Evolutionary conservation across 2,888 invertebrate species (phyloP).

Genomic region (Sericinus montela): DNA sequence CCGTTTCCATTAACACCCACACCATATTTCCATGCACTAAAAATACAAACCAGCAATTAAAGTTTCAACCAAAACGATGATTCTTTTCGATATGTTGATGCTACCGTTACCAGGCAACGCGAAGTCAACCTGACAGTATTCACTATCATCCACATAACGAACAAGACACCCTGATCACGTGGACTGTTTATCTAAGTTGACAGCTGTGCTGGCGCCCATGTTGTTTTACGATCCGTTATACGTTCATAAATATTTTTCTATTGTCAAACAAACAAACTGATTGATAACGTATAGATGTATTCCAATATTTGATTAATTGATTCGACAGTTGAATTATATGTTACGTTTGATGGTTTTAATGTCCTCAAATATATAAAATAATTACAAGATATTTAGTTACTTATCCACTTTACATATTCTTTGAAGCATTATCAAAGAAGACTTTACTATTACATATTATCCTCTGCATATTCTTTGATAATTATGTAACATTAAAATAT

Average conservation of each 20-base stretch:
- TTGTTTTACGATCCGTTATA: slow-evolving; percentile 27
- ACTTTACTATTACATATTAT: too few relatives aligned
- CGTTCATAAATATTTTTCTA: slow-evolving; percentile 17
- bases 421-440: too few relatives aligned
- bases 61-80: slow-evolving; percentile 8
- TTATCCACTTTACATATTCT: too few relatives aligned
- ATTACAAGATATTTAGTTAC: too few relatives aligned
- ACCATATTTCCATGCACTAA: slow-evolving; percentile 2
- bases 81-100: slow-evolving; percentile 27
- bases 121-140: slow-evolving; percentile 17
- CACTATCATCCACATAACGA: slow-evolving; percentile 13
- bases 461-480: too few relatives aligned
- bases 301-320: too few relatives aligned
- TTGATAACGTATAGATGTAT: too few relatives aligned
- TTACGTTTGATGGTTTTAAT: too few relatives aligned
- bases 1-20: background rate
- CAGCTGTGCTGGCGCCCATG: slow-evolving; percentile 32
- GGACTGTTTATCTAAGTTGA: slow-evolving; percentile 38
- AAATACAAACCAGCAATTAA: slow-evolving; percentile 11
- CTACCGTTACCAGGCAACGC: slow-evolving; percentile 25
- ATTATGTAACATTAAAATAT: too few relatives aligned
- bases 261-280: background rate
- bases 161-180: slow-evolving; percentile 32
- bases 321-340: too few relatives aligned
- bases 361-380: too few relatives aligned